Conservation (phyloP, 92 coral and sea anemone genomes). For the Palythoa grandiflora region DNA sequence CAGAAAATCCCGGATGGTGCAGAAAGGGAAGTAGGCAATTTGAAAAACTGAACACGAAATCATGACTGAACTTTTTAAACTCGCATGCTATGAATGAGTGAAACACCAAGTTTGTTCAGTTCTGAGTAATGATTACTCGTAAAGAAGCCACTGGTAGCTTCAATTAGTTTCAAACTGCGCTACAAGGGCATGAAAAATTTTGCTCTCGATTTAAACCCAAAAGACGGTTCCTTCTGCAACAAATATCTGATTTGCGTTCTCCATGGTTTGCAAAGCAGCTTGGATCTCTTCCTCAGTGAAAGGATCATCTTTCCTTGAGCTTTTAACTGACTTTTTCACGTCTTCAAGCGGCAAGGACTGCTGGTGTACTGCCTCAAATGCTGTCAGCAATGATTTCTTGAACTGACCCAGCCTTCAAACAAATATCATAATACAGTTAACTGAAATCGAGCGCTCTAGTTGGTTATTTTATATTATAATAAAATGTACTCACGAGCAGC, state of each 20-base stretch:
- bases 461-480: too few species aligned
- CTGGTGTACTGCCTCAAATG: conserved; percentile 85
- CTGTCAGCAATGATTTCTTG: conserved; percentile 73
- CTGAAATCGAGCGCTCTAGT: background rate
- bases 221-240: conserved; percentile 79
- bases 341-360: conserved; percentile 82
- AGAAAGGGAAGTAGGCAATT: too few species aligned
- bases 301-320: conserved; percentile 50
- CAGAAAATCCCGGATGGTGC: too few species aligned
- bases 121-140: too few species aligned
- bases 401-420: conserved; percentile 75
- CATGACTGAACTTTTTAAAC: too few species aligned
- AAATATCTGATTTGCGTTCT: conserved; percentile 89
- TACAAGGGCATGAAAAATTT: background rate
- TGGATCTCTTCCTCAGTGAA: conserved; percentile 81
- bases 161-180: too few species aligned
- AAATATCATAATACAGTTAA: background rate
- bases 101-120: too few species aligned
- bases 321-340: conserved; percentile 73
- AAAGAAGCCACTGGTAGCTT: too few species aligned
- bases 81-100: too few species aligned
- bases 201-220: conserved; percentile 61
- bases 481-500: too few species aligned
- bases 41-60: too few species aligned
- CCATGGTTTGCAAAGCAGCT: conserved; percentile 86